Evolutionary conservation across 2,797 vertebrate species (phyloP).

Genomic region (Scolopax rusticola): DNA sequence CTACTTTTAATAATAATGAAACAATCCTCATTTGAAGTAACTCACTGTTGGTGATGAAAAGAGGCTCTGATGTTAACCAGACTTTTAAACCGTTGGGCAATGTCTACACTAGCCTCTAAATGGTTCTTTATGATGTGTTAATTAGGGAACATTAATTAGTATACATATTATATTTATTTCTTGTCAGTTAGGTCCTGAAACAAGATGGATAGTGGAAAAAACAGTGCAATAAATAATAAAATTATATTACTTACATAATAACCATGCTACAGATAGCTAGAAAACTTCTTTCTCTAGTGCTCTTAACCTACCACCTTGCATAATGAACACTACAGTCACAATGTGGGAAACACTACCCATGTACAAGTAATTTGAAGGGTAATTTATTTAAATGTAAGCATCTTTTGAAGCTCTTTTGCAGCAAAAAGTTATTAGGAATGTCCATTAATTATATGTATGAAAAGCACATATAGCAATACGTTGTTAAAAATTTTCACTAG

Average conservation of each 20-base stretch:
- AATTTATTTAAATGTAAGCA: not conserved
- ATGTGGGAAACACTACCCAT: not conserved
- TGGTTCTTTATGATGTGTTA: not conserved
- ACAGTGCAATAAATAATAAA: not conserved
- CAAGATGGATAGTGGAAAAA: not conserved
- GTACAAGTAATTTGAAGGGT: not conserved
- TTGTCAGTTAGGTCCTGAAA: not conserved
- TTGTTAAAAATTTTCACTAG: not conserved
- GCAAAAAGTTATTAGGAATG: not conserved
- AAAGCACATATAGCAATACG: not conserved
- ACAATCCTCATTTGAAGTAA: not conserved
- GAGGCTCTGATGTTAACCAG: not conserved
- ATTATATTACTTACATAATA: not conserved
- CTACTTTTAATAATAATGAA: not conserved
- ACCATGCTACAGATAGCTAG: not conserved
- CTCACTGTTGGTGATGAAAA: not conserved
- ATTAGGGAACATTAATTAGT: not conserved
- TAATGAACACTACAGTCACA: not conserved
- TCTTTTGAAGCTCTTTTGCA: not conserved
- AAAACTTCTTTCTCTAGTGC: not conserved
- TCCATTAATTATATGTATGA: not conserved
- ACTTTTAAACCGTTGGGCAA: not conserved
- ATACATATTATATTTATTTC: not conserved
- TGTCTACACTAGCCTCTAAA: not conserved
- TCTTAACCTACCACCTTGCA: not conserved